These are phyloP conservation scores for Neelides sp. DNA, from an alignment of 1,140 invertebrate genomes.

Conservation along the genomic window DNA sequence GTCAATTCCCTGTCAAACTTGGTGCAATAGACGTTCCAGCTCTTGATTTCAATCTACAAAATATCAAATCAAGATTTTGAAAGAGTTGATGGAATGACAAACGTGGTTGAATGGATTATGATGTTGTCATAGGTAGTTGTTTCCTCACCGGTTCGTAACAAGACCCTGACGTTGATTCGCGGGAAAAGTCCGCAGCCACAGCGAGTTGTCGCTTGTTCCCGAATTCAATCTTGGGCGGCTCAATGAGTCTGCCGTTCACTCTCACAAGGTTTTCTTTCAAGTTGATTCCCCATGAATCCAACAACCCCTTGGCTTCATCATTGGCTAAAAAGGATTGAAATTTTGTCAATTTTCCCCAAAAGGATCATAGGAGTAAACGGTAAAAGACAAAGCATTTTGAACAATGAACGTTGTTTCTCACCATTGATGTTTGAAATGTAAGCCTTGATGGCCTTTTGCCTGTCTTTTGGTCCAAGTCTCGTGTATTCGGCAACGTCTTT, in stretches of 20 bases:
- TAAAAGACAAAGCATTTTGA: no score
- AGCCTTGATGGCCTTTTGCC: slow-evolving; percentile 49
- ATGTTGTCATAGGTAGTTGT: slow-evolving; percentile 6
- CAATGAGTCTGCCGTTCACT: slow-evolving; percentile 50
- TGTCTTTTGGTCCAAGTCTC: slow-evolving; percentile 58
- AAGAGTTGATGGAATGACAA: no score
- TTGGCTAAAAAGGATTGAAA: slow-evolving; percentile 44
- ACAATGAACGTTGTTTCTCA: no score
- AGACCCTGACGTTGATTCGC: slow-evolving; percentile 42
- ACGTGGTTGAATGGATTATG: no score
- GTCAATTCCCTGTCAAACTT: slow-evolving; percentile 45
- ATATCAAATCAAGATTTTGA: slow-evolving; percentile 22
- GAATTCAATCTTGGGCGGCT: slow-evolving; percentile 54
- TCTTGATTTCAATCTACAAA: slow-evolving; percentile 40
- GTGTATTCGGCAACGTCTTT: slow-evolving; percentile 66
- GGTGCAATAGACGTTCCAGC: slow-evolving; percentile 56
- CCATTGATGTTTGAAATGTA: slow-evolving; percentile 56
- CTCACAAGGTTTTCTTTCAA: slow-evolving; percentile 48
- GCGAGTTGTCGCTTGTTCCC: slow-evolving; percentile 38
- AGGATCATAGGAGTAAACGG: no score
- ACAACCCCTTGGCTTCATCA: slow-evolving; percentile 48
- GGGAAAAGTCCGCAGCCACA: slow-evolving; percentile 53
- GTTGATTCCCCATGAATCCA: slow-evolving; percentile 70
- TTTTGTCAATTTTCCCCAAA: no score
- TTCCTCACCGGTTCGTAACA: slow-evolving; percentile 44